Conservation (phyloP, 53 echinoderm and acorn worm genomes). For the Stichopus horrens region DNA sequence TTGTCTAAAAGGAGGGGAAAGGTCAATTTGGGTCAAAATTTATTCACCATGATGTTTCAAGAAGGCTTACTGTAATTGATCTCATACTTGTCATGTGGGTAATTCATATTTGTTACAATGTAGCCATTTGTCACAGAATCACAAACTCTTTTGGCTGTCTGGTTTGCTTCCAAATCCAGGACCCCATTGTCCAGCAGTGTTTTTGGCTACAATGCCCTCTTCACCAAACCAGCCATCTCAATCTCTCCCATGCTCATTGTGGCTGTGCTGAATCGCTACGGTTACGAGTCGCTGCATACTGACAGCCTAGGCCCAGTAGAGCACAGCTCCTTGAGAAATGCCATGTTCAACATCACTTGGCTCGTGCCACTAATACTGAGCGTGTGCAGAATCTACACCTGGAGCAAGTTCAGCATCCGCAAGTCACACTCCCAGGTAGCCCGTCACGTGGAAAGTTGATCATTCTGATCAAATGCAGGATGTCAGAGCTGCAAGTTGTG, state of each 20-base stretch:
- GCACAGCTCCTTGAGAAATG: constrained; percentile 22
- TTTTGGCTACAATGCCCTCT: constrained; percentile 95
- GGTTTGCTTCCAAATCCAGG: constrained; percentile 40
- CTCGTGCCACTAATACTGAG: constrained; percentile 69
- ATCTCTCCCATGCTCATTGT: constrained; percentile 87
- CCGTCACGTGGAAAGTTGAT: constrained; percentile 69
- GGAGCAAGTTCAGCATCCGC: constrained; percentile 74
- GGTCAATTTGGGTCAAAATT: too few species aligned
- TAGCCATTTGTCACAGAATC: too few species aligned
- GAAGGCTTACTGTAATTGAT: too few species aligned
- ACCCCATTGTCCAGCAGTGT: constrained; percentile 90
- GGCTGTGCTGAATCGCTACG: constrained; percentile 66
- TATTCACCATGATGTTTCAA: too few species aligned
- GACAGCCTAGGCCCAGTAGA: constrained; percentile 29
- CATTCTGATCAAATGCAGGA: not conserved
- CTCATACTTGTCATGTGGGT: too few species aligned
- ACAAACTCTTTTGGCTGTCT: too few species aligned
- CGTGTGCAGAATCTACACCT: constrained; percentile 70
- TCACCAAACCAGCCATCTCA: constrained; percentile 92
- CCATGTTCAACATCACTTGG: constrained; percentile 82
- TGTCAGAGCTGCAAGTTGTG: too few species aligned
- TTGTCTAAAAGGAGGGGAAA: too few species aligned
- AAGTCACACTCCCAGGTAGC: constrained; percentile 73
- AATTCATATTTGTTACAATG: too few species aligned
- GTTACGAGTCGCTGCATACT: constrained; percentile 68